These are phyloP conservation scores for Amiota communis DNA, from an alignment of 2,888 invertebrate species.

Conservation along the genomic window DNA sequence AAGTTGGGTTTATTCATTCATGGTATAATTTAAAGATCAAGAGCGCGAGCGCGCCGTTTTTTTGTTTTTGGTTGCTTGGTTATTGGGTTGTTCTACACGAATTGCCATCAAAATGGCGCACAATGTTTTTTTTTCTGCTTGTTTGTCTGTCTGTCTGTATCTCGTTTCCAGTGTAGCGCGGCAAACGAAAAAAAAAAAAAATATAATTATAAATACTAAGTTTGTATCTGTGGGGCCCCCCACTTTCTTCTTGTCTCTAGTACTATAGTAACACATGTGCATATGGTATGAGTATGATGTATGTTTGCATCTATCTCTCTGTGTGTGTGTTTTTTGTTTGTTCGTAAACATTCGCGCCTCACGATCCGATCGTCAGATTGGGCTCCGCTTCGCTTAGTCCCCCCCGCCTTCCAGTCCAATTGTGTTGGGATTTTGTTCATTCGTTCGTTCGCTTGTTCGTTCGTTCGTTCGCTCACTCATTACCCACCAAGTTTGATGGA, in stretches of 20 bases:
- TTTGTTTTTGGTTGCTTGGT: neutral
- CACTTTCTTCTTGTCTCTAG: neutral
- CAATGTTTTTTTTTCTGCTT: neutral
- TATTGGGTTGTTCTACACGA: conserved; percentile 9
- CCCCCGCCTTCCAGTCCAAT: conserved; percentile 42
- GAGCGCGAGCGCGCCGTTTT: neutral
- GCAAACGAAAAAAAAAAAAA: too few species aligned
- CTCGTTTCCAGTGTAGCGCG: too few species aligned
- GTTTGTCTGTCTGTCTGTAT: neutral
- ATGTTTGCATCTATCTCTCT: conserved; percentile 28
- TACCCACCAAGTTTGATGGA: conserved; percentile 33
- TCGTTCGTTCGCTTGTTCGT: conserved; percentile 51
- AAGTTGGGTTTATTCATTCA: neutral
- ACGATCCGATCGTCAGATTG: neutral
- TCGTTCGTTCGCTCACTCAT: conserved; percentile 47
- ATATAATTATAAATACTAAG: neutral
- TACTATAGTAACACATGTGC: too few species aligned
- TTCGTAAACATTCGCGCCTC: conserved; percentile 6
- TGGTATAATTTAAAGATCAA: conserved; percentile 2
- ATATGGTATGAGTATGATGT: too few species aligned
- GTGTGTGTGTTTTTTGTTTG: conserved; percentile 21
- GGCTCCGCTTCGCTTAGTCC: conserved; percentile 25
- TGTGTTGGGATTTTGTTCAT: too few species aligned
- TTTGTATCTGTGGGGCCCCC: neutral
- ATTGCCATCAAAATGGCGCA: too few species aligned